Conservation (phyloP, 2,888 invertebrate species). For the Nasonovia ribisnigri region DNA sequence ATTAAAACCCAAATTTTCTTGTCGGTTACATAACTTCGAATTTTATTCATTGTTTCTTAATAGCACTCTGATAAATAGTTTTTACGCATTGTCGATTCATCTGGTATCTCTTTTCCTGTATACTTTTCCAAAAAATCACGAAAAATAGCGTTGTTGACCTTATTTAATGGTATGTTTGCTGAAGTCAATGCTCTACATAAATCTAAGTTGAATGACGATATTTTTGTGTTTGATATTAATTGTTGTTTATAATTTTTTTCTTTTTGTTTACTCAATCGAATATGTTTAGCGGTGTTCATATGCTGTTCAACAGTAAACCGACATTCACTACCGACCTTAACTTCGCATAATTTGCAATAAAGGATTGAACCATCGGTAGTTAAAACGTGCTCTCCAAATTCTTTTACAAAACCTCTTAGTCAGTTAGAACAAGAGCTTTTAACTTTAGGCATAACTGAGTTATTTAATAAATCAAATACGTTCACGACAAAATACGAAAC, state of each 20-base stretch:
- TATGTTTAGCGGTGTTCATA: conserved; percentile 31
- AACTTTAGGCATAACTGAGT: conserved; percentile 8
- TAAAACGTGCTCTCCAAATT: conserved; percentile 1
- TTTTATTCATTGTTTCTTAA: conserved; percentile 31
- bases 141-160: conserved; percentile 9
- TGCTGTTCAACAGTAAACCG: conserved; percentile 42
- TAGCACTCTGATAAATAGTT: conserved; percentile 36
- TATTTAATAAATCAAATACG: not conserved
- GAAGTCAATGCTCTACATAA: conserved; percentile 29
- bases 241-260: conserved; percentile 31
- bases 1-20: conserved; percentile 47
- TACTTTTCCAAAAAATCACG: conserved; percentile 10
- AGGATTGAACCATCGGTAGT: not conserved
- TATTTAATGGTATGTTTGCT: conserved; percentile 20
- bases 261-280: not conserved
- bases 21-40: not conserved
- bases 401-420: conserved; percentile 13
- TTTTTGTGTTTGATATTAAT: conserved; percentile 28
- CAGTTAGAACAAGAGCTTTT: not conserved
- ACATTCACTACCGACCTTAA: not conserved
- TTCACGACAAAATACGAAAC: too few species aligned
- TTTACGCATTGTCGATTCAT: conserved; percentile 26
- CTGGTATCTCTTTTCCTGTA: conserved; percentile 35
- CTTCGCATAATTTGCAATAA: not conserved
- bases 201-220: conserved; percentile 32